Evolutionary conservation across 2,888 invertebrate species (phyloP), one percentile per base, ranked within the genome.

Genomic region (Metacarcinus magister): DNA sequence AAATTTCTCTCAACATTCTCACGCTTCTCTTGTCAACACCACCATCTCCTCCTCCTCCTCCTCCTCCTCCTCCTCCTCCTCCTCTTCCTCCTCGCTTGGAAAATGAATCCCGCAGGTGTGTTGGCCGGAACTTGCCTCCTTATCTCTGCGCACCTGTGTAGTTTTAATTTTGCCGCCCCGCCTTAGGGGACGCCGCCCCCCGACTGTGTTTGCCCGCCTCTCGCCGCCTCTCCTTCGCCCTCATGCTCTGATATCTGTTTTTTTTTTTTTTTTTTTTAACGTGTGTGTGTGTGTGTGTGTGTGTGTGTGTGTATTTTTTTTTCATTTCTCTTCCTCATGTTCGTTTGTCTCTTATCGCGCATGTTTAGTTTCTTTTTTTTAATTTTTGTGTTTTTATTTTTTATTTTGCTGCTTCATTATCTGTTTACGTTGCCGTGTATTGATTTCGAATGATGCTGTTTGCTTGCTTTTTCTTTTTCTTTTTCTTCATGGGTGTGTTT

Each of bases 61-160:
- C 32, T 67, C 82, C 82, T 82, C 82, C 82, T 82, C 32, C 32
- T 32, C 82, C 32, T 32, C 32, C 32, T 32, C 28, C 32, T 32
- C 82, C 32, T 32, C 28, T 82, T 32, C 82, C 32, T 32, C 28
- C 19, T 10, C 82, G 10, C 82, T 32, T 32, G 32, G 32, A 82
- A 82, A 82, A 82, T 82, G 82, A 82, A 82, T 82, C 82, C 32
- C 82, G 82, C 82, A 82, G 82, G 82, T 82, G 82, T 32, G 10
- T 82, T 32, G 82, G 82, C 82, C 82, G 82, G 82, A 82, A 82
- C 82, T 82, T 32, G 7, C 82, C 82, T 82, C 82, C 82, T 82
- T 82, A 82, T 82, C 82, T 82, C 82, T 4, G 28, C 82, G 82
- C 82, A 82, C 82, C 82, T 82, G 82, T 32, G 82, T 82, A 82